phyloP scores from a whole-genome alignment of 2,888 invertebrate genomes.

The Andrena camellia region DNA sequence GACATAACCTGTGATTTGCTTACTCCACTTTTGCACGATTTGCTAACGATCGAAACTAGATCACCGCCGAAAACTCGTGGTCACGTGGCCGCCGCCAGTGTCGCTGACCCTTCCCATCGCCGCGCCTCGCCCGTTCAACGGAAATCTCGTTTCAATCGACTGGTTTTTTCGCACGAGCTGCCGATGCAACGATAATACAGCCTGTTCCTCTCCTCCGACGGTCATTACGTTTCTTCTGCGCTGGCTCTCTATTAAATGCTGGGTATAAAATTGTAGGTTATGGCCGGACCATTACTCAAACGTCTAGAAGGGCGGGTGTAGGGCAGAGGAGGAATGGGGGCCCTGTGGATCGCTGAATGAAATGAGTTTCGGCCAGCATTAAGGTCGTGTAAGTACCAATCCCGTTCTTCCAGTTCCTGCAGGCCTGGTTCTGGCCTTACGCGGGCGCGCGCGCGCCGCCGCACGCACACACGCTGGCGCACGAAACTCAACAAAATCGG shows the following conservation, averaged over 20 bases:
- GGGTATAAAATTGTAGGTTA: conserved; percentile 71
- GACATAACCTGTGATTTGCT: no score
- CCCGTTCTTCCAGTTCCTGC: conserved; percentile 72
- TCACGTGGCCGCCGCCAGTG: neutral
- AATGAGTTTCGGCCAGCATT: conserved; percentile 69
- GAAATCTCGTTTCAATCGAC: conserved; percentile 49
- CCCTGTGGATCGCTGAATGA: conserved; percentile 69
- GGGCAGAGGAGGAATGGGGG: conserved; percentile 16
- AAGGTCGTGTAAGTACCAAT: conserved; percentile 69
- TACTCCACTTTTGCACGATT: no score
- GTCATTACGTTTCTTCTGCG: conserved; percentile 63
- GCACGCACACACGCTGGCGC: conserved; percentile 15
- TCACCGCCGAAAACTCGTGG: no score
- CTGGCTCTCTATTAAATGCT: conserved; percentile 69
- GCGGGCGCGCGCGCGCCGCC: conserved; percentile 32
- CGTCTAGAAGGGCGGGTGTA: conserved; percentile 41
- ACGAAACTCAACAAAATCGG: conserved; percentile 58
- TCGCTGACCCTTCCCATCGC: neutral
- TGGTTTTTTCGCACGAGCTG: conserved; percentile 20
- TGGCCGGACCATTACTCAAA: conserved; percentile 64
- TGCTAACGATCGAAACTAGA: no score
- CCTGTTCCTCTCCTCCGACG: conserved; percentile 6
- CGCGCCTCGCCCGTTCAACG: neutral
- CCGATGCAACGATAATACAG: conserved; percentile 53
- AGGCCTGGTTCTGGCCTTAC: conserved; percentile 22